These are phyloP conservation scores for Dendroctonus ponderosae DNA, from an alignment of 1,140 invertebrate genomes.

Conservation along the genomic window DNA sequence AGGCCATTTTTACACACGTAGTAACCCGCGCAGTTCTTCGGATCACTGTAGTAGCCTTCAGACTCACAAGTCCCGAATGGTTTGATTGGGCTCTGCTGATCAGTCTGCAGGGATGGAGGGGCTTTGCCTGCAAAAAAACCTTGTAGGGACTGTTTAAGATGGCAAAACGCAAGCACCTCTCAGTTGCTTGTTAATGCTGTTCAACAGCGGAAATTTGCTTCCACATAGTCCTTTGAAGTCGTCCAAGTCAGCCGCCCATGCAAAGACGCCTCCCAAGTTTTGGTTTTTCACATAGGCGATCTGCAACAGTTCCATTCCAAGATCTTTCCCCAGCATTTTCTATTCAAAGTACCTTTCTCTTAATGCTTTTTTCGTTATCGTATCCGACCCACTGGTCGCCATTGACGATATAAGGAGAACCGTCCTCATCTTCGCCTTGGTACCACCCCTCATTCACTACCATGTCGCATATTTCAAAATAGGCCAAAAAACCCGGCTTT, in stretches of 20 bases:
- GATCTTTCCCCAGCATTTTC: conserved; percentile 2
- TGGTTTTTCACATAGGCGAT: conserved; percentile 63
- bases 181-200: conserved; percentile 58
- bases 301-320: conserved; percentile 45
- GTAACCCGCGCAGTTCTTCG: conserved; percentile 66
- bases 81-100: conserved; percentile 30
- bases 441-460: conserved; percentile 63
- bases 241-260: conserved; percentile 67
- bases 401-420: conserved; percentile 68
- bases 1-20: conserved; percentile 65
- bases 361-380: conserved; percentile 68
- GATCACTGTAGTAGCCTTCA: conserved; percentile 59
- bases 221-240: conserved; percentile 69
- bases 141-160: background rate
- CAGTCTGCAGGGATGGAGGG: conserved; percentile 7
- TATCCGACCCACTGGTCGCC: conserved; percentile 84
- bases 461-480: conserved; percentile 66
- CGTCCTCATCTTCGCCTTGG: conserved; percentile 62
- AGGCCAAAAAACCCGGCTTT: conserved; percentile 45
- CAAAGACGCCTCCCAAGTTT: conserved; percentile 65
- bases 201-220: conserved; percentile 63
- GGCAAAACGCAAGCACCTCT: conserved; percentile 49
- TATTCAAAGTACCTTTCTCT: conserved; percentile 59
- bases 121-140: background rate
- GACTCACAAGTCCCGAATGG: conserved; percentile 52